Conservation (phyloP, 2,113 vertebrate species). For the Bos indicus region DNA sequence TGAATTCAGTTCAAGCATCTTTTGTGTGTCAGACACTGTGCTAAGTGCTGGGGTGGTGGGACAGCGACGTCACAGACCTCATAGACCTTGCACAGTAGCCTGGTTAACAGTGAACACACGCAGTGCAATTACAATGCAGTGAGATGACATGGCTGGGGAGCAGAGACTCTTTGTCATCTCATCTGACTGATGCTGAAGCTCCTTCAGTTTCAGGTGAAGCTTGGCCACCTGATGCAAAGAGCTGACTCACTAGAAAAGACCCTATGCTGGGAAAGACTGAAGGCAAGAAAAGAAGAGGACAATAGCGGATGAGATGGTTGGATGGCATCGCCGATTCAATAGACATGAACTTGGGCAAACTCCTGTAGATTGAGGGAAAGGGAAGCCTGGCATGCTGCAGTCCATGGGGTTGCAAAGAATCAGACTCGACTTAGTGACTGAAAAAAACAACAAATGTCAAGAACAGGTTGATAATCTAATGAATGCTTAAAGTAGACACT, state of each 20-base stretch:
- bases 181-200: background rate
- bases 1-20: background rate
- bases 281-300: background rate
- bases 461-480: constrained; percentile 41
- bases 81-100: background rate
- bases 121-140: background rate
- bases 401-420: background rate
- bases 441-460: background rate
- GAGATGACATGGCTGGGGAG: background rate
- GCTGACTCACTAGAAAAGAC: background rate
- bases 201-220: background rate
- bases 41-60: background rate
- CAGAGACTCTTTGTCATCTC: background rate
- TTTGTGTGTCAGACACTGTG: background rate
- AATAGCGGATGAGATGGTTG: background rate
- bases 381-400: background rate
- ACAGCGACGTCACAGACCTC: background rate
- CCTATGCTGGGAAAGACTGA: background rate
- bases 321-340: background rate
- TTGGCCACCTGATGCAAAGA: background rate
- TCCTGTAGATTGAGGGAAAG: background rate
- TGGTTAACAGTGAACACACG: background rate
- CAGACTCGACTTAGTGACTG: background rate
- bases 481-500: constrained; percentile 18
- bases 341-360: background rate